phyloP scores from a whole-genome alignment of 2,113 vertebrate species.

The Circaetus cinerascens region DNA sequence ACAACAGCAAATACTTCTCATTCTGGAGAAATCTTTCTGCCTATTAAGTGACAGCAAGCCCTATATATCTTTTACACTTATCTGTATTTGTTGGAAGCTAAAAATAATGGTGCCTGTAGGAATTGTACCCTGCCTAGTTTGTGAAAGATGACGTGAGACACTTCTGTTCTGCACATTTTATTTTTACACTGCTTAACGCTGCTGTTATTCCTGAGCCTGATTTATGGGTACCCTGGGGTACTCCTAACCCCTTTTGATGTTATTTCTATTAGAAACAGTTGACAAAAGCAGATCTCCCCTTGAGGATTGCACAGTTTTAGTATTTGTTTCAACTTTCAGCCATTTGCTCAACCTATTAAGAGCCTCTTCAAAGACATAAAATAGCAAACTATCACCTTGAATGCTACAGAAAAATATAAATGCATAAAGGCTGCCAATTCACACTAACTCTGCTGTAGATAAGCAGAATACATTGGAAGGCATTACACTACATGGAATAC shows the following conservation, averaged over 20 bases:
- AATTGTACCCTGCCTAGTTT: background rate
- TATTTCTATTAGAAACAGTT: slow-evolving; percentile 8
- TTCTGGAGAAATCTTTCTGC: background rate
- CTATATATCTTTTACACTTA: background rate
- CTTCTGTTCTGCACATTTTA: background rate
- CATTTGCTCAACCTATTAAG: slow-evolving; percentile 50
- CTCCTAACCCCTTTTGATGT: slow-evolving; percentile 10
- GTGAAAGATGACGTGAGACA: background rate
- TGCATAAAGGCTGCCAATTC: background rate
- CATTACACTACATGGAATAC: background rate
- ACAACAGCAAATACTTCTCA: background rate
- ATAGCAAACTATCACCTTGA: background rate
- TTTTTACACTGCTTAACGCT: background rate
- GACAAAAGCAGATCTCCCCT: background rate
- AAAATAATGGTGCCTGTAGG: slow-evolving; percentile 52
- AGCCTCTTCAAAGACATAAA: slow-evolving; percentile 12
- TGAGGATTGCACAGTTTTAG: background rate
- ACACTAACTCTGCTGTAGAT: background rate
- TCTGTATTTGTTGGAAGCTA: background rate
- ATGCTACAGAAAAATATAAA: background rate
- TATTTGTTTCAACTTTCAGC: slow-evolving; percentile 37
- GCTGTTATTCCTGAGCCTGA: slow-evolving; percentile 13
- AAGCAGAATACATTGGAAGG: background rate
- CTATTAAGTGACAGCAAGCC: background rate
- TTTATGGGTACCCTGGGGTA: background rate